These are phyloP conservation scores for Platerodrilus igneus DNA, from an alignment of 2,888 invertebrate genomes.

Conservation along the genomic window DNA sequence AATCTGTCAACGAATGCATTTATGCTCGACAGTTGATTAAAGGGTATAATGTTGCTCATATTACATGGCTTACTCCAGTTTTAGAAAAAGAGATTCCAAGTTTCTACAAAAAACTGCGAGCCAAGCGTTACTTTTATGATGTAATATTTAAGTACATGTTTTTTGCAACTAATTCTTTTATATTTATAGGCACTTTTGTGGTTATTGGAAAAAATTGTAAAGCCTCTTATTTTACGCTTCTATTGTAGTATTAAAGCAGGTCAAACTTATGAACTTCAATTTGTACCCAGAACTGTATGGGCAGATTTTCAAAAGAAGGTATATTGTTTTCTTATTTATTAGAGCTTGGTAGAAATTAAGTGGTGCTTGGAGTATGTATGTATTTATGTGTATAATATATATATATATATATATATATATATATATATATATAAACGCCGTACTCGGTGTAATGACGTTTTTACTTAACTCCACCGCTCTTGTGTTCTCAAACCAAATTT, in stretches of 20 bases:
- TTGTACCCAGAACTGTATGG: constrained; percentile 18
- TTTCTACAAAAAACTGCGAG: not conserved
- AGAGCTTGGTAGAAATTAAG: not conserved
- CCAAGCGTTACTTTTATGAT: constrained; percentile 9
- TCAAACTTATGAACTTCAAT: constrained; percentile 16
- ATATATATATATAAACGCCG: no score
- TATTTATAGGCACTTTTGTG: constrained; percentile 16
- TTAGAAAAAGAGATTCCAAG: not conserved
- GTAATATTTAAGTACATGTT: constrained; percentile 7
- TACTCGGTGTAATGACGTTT: no score
- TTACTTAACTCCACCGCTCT: no score
- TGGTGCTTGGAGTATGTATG: no score
- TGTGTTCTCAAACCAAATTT: no score
- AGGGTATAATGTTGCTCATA: constrained; percentile 4
- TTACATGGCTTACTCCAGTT: constrained; percentile 15
- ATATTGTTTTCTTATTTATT: not conserved
- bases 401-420: no score
- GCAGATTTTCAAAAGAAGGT: constrained; percentile 17
- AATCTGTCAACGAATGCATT: constrained; percentile 17
- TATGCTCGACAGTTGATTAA: constrained; percentile 2
- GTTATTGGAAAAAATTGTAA: constrained; percentile 23
- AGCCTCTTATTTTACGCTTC: constrained; percentile 17
- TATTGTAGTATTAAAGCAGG: constrained; percentile 15
- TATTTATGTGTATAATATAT: no score
- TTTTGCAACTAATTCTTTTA: not conserved